Base-by-base conservation (phyloP, 2,888 invertebrate genomes). In the Platerodrilus igneus region DNA sequence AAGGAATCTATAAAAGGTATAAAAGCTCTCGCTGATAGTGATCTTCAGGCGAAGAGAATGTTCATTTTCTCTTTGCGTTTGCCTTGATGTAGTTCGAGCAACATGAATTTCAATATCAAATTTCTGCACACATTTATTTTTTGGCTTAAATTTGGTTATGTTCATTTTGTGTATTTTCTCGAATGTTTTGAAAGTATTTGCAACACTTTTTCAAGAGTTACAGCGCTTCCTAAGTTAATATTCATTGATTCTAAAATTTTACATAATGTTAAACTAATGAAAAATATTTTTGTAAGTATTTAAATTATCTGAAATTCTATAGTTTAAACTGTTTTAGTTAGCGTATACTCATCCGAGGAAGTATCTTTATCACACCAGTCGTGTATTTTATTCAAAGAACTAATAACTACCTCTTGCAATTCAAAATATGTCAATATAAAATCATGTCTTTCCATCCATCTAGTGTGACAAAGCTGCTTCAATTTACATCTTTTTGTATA, bases 371-470 rank as follows among this genome's bases (percentile, higher is more conserved):
- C 25, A 11, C 10, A 10, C 14, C 27, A 15, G 27, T 27, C 16
- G 7, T 27, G 27, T 15, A 27, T 13, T 27, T 27, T 15, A 6
- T 14, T 27, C 9, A 27, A 27, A 27, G 27, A 27, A 15, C 27
- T 27, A 27, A 27, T 15, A 27, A n/a, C 7, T 27, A 27, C 27
- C n/a, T 27, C 27, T 27, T 27, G 27, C 3, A 27, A 15, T 27
- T 27, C 27, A 8, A 27, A 14, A 27, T 15, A 27, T 15, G 16
- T 15, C 27, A 15, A n/a, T n/a, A n/a, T n/a, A n/a, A n/a, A n/a
- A n/a, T n/a, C n/a, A n/a, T n/a, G n/a, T n/a, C n/a, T n/a, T n/a
- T 27, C 27, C 15, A 27, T 9, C 27, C 15, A 27, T 27, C 27
- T 27, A 5, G 27, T n/a, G 3, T 27, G 14, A 15, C 27, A 25